phyloP scores from a whole-genome alignment of 2,888 invertebrate genomes.

The Agriopis marginaria region DNA sequence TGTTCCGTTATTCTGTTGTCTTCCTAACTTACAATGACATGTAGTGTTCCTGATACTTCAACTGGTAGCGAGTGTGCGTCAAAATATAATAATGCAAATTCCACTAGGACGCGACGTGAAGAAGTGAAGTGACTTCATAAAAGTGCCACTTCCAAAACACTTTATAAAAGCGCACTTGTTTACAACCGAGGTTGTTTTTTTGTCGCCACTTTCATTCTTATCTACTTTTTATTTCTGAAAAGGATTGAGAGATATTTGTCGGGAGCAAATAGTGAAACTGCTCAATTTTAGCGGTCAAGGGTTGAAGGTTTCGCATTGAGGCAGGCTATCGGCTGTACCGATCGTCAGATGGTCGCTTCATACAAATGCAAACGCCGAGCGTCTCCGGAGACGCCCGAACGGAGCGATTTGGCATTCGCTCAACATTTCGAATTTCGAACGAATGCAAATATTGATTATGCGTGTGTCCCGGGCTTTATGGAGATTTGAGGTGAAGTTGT shows the following conservation, averaged over 20 bases:
- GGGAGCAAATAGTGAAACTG: conserved; percentile 41
- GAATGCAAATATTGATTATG: conserved; percentile 39
- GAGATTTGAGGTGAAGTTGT: conserved; percentile 47
- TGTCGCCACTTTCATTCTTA: conserved; percentile 21
- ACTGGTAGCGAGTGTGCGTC: conserved; percentile 6
- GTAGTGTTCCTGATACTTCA: neutral
- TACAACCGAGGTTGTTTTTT: conserved; percentile 27
- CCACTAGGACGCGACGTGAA: conserved; percentile 9
- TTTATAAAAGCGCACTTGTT: conserved; percentile 29
- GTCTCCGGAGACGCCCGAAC: conserved; percentile 50
- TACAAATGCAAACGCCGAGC: conserved; percentile 59
- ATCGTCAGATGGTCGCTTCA: conserved; percentile 51
- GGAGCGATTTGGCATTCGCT: conserved; percentile 32
- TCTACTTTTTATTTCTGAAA: conserved; percentile 25
- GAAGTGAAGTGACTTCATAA: conserved; percentile 26
- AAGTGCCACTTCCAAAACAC: conserved; percentile 28
- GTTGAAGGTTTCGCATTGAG: conserved; percentile 47
- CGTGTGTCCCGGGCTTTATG: conserved; percentile 53
- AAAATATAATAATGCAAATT: conserved; percentile 25
- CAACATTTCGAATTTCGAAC: conserved; percentile 26
- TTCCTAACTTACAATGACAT: neutral
- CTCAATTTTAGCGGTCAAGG: conserved; percentile 30
- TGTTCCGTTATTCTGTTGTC: neutral
- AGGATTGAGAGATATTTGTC: conserved; percentile 41
- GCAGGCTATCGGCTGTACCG: conserved; percentile 47